Conservation (phyloP, 2,797 vertebrate species). For the Pseudocheirus occidentalis region DNA sequence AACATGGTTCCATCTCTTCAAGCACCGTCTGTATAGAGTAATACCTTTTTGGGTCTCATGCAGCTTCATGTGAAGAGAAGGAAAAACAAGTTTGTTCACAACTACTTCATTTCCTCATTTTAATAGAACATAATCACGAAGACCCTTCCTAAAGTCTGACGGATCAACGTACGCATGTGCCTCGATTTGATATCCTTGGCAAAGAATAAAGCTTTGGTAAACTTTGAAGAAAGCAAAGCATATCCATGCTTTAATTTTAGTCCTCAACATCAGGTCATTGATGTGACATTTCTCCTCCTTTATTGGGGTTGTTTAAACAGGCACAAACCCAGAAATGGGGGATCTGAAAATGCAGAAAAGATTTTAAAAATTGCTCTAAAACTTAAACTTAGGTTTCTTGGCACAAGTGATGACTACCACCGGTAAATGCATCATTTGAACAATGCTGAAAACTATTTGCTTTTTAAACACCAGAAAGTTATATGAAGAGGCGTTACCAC, state of each 20-base stretch:
- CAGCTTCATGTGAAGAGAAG: neutral
- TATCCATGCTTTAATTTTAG: neutral
- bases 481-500: neutral
- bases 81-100: neutral
- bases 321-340: neutral
- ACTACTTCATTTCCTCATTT: neutral
- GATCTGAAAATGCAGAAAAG: neutral
- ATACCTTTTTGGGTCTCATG: neutral
- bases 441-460: neutral
- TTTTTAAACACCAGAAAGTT: neutral
- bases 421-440: neutral
- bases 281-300: neutral
- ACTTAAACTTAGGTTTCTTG: neutral
- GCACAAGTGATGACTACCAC: neutral
- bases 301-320: neutral
- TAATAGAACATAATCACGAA: neutral
- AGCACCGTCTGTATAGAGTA: neutral
- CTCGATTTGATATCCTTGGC: neutral
- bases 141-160: conserved; percentile 14
- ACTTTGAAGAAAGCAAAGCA: neutral
- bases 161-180: neutral
- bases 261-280: neutral
- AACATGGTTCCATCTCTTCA: neutral
- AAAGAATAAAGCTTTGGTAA: neutral
- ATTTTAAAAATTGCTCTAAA: neutral